These are phyloP conservation scores for Plumapathes pennacea DNA, from an alignment of 92 coral and sea anemone genomes.

Conservation along the genomic window DNA sequence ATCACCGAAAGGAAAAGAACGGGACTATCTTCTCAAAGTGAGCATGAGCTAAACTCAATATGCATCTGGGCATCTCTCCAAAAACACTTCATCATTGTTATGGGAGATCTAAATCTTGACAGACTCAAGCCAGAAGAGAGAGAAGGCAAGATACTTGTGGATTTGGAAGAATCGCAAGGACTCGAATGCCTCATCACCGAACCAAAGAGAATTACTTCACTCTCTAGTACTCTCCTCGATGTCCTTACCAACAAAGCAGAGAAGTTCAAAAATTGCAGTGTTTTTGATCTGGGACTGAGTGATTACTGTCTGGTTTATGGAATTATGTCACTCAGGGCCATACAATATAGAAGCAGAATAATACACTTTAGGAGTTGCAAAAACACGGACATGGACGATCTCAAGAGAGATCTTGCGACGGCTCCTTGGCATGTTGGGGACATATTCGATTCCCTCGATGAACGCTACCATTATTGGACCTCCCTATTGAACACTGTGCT, in stretches of 20 bases:
- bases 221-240: not conserved
- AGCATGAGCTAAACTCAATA: conserved; percentile 17
- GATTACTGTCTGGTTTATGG: conserved; percentile 29
- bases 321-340: conserved; percentile 9
- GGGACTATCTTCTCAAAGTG: conserved; percentile 8
- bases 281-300: conserved; percentile 17
- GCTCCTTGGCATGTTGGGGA: conserved; percentile 56
- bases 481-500: conserved; percentile 19
- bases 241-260: conserved; percentile 15
- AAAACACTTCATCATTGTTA: conserved; percentile 7
- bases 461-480: conserved; percentile 21
- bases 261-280: conserved; percentile 7
- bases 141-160: too few relatives aligned
- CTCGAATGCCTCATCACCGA: too few relatives aligned
- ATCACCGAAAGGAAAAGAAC: conserved; percentile 3
- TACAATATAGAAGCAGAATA: conserved; percentile 4
- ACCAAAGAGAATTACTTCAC: too few relatives aligned
- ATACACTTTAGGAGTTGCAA: conserved; percentile 28
- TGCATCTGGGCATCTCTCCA: conserved; percentile 12
- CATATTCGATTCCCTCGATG: conserved; percentile 33
- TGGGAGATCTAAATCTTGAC: conserved; percentile 31
- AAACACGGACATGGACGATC: conserved; percentile 18
- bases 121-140: not conserved
- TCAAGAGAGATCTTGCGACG: conserved; percentile 6
- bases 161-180: too few relatives aligned